Evolutionary conservation across 2,113 vertebrate genomes (phyloP).

Genomic region (Prunella himalayana): DNA sequence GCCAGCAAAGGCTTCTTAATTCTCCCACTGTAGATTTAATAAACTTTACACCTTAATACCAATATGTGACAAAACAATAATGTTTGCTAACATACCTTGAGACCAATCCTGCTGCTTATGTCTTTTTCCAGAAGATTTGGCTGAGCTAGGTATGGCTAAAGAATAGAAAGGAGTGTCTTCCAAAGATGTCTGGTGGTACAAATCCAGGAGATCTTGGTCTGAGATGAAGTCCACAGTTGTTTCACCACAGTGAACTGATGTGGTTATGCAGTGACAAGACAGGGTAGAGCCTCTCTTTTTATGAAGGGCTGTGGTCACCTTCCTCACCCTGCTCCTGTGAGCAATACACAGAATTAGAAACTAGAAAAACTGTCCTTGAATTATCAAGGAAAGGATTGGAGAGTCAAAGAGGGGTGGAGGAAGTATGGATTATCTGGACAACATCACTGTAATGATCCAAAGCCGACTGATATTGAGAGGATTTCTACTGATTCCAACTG

Average conservation of each 20-base stretch:
- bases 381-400: not conserved
- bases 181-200: not conserved
- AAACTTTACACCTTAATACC: not conserved
- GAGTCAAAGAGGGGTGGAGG: not conserved
- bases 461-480: not conserved
- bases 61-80: not conserved
- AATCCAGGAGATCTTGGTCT: not conserved
- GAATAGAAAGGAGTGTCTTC: not conserved
- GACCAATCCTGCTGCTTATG: not conserved
- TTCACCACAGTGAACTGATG: not conserved
- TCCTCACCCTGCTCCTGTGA: not conserved
- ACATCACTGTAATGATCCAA: not conserved
- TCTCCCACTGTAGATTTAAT: not conserved
- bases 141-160: not conserved
- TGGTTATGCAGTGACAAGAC: rapidly evolving
- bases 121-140: not conserved
- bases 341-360: not conserved
- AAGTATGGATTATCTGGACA: not conserved
- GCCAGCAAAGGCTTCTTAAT: not conserved
- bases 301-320: not conserved
- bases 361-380: not conserved
- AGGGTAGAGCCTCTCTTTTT: not conserved
- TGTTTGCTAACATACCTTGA: not conserved
- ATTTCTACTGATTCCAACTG: not conserved
- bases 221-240: not conserved